Base-by-base conservation (phyloP, 2,113 vertebrate species). In the Carlito syrichta region DNA sequence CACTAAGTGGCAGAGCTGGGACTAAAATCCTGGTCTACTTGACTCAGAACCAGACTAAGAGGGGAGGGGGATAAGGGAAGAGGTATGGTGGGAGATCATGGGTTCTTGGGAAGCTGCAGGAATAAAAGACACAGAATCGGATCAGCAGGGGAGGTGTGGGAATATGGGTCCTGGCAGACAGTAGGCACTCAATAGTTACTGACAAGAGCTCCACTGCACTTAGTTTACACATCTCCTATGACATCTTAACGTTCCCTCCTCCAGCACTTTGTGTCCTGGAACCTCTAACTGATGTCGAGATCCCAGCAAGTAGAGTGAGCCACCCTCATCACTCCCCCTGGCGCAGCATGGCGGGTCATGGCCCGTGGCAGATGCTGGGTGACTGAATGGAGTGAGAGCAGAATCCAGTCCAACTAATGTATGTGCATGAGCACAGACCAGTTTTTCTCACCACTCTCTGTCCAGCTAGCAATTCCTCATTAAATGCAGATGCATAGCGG, bases 151-250 rank as follows among this genome's bases (percentile, higher is more conserved):
- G 2, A 0, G 2, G n/a, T 7, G 8, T 40, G 19, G 45, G 45
- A 30, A 27, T 16, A 0, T 0, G 27, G 22, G 52, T 22, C 73
- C 43, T 22, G 69, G 35, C 20, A 5, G 19, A 2, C 1, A 23
- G 19, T 0, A 17, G 69, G 52, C 0, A 0, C 25, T 22, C 9
- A 0, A 1, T 0, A 20, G 2, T 52, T 8, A 11, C 16, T 1
- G 50, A 8, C 19, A 22, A n/a, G 5, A 14, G 40, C 10, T 3
- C 22, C 25, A 4, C 3, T 1, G 50, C 32, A 2, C 58, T 38
- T 0, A 11, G n/a, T 1, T 7, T 25, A 14, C 11, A 6, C 4
- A 3, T 62, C 13, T 40, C 27, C 35, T 1, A 10, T 1, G 7
- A 13, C 19, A 12, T 35, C 8, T 3, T 4, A 58, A 8, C 8